A percentile compares a stretch with the other conserved stretches of the same genome.
Conservation (phyloP, 1,140 invertebrate genomes). For the Papilio aristodemus region DNA sequence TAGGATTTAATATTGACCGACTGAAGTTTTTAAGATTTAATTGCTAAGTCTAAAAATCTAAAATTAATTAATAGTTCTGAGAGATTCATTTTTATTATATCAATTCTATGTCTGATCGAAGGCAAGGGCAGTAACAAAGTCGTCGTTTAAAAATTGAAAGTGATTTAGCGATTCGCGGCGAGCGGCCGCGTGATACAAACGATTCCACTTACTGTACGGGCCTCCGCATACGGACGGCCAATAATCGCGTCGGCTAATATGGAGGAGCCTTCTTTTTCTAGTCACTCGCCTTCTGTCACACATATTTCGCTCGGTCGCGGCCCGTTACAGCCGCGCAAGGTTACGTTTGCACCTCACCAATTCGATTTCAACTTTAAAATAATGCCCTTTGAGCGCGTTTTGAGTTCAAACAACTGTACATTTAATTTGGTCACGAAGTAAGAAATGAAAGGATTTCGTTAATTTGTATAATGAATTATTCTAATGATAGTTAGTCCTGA, state of each 20-base stretch:
- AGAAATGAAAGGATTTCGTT: slow-evolving; percentile 15
- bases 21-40: no score
- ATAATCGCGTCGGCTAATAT: slow-evolving; percentile 35
- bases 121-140: background rate
- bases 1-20: no score
- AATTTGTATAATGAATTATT: slow-evolving; percentile 23
- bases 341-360: slow-evolving; percentile 17
- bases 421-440: slow-evolving; percentile 1
- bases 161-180: background rate
- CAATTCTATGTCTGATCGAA: background rate
- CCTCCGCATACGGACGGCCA: slow-evolving; percentile 28
- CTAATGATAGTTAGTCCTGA: slow-evolving; percentile 7
- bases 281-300: slow-evolving; percentile 40
- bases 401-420: background rate
- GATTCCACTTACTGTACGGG: slow-evolving; percentile 24
- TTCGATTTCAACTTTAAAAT: slow-evolving; percentile 34
- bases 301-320: slow-evolving; percentile 42
- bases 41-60: no score
- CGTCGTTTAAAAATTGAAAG: slow-evolving; percentile 27
- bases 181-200: background rate
- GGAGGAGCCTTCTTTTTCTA: slow-evolving; percentile 53
- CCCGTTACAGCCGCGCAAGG: slow-evolving; percentile 47
- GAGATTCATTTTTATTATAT: background rate
- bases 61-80: no score
- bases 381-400: background rate